Evolutionary conservation across 2,888 invertebrate genomes (phyloP), one percentile per base, ranked within the genome.

Genomic region (Busseola fusca): DNA sequence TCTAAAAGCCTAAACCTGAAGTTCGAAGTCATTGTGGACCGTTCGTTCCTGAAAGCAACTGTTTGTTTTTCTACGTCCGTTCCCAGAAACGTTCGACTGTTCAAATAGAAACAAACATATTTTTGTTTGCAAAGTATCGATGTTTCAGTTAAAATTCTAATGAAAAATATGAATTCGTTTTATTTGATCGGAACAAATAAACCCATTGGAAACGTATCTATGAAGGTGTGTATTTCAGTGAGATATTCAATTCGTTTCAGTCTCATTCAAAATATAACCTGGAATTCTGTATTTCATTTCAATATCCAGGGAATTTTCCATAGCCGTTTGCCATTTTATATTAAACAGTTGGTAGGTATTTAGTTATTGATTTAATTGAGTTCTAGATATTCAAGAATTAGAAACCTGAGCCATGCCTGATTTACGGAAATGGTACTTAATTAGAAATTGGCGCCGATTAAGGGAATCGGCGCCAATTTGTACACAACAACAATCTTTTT

Each of bases 61-160:
- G 69, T 74, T 78, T 69, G 50, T 66, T 74, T 65, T n/a, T 66
- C 14, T 6, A 34, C 34, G 64, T 52, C 21, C 45, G 52, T 66
- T 69, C 50, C 12, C n/a, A 42, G 63, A 64, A 70, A 50, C 52
- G 56, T 56, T 57, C 50, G 27, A 56, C 50, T 50, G 40, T 50
- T 63, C 30, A 42, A 27, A 57, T 30, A 30, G 27, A n/a, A 63
- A 65, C 27, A 66, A 45, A 69, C n/a, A 65, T 63, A 48, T 62
- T 58, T 78, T 52, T 68, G 64, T 57, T 58, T 25, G 18, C 2
- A 45, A 50, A 48, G 67, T 59, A 12, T 64, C 57, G 59, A 52
- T 18, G 56, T 56, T 74, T 27, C 37, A 40, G 27, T 77, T 57
- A 60, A 62, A 63, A 27, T 42, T 63, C 16, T 27, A 60, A 76